Evolutionary conservation across 2,888 invertebrate species (phyloP), one percentile per base, ranked within the genome.

Genomic region (Hyppa rectilinea): DNA sequence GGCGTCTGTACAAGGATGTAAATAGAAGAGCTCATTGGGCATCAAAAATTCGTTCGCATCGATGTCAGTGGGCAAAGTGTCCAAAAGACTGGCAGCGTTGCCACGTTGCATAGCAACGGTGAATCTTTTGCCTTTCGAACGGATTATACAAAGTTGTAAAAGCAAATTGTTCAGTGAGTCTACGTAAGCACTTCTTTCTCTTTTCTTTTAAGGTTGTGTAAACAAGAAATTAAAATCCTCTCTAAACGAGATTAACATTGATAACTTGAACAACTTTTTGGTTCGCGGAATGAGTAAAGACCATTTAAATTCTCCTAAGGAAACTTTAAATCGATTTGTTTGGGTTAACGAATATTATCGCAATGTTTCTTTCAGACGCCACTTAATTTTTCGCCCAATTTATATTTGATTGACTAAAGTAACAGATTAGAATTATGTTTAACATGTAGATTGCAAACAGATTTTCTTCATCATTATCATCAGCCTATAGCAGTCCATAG

Each of bases 261-360:
- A 73, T 52, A 74, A 17, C 52, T 74, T 38, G 26, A n/a, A 38
- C 9, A 52, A 53, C n/a, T 64, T 64, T 47, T 31, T 38, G 12
- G n/a, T 53, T 38, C 20, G 23, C 40, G 20, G 34, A 75, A 29
- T 43, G 26, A 45, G 31, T 75, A n/a, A 64, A 53, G 26, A 45
- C 38, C 64, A 38, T 31, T 75, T 65, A 20, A 53, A 75, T 73
- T 73, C 38, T 26, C 7, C 17, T 31, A 47, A 34, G 29, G 36
- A 52, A 74, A 38, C 64, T 74, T 71, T 29, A 36, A 53, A 53
- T 45, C 43, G 29, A 71, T 74, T 70, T 73, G 23, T 49, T 36
- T 43, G n/a, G 72, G 38, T 26, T 3, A 14, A 40, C 20, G 12
- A 71, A 52, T 34, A 26, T 53, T 71, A 34, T 36, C 6, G 7